Percentiles rank a stretch among this genome's conserved stretches.
These are phyloP conservation scores for Brachystomella parvula DNA, from an alignment of 1,140 invertebrate genomes.

Conservation along the genomic window DNA sequence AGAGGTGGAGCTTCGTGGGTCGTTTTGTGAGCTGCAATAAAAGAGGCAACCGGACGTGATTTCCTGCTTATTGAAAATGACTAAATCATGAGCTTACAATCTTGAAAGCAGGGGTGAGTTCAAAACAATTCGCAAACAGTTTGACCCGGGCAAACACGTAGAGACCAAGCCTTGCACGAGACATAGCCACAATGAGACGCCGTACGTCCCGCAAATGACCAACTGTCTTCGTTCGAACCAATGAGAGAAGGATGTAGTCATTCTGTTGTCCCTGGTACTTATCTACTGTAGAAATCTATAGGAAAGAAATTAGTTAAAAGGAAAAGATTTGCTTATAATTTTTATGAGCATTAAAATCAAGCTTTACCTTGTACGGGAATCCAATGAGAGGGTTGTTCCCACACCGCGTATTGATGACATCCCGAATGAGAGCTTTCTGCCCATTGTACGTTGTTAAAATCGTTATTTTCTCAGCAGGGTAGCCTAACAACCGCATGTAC, in stretches of 20 bases:
- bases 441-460: conserved; percentile 99
- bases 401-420: conserved; percentile 91
- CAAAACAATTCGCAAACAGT: conserved; percentile 93
- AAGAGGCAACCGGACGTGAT: conserved; percentile 20
- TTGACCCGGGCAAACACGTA: conserved; percentile 90
- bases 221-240: conserved; percentile 91
- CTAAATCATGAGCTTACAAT: conserved; percentile 51
- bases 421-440: conserved; percentile 93
- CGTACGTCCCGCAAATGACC: conserved; percentile 94
- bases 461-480: conserved; percentile 94
- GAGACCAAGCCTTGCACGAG: conserved; percentile 89
- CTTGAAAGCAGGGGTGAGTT: conserved; percentile 88
- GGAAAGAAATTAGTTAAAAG: not conserved
- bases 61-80: not conserved
- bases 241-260: conserved; percentile 91
- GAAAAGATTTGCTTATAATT: not conserved
- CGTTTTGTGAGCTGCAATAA: conserved; percentile 51
- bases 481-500: conserved; percentile 96
- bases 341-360: not conserved
- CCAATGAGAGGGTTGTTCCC: conserved; percentile 95
- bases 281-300: conserved; percentile 82
- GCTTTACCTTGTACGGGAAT: conserved; percentile 74
- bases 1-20: conserved; percentile 65
- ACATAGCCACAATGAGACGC: conserved; percentile 95
- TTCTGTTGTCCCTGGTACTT: conserved; percentile 99